phyloP scores from a whole-genome alignment of 2,888 invertebrate species.

The Cataglyphis cursor region DNA sequence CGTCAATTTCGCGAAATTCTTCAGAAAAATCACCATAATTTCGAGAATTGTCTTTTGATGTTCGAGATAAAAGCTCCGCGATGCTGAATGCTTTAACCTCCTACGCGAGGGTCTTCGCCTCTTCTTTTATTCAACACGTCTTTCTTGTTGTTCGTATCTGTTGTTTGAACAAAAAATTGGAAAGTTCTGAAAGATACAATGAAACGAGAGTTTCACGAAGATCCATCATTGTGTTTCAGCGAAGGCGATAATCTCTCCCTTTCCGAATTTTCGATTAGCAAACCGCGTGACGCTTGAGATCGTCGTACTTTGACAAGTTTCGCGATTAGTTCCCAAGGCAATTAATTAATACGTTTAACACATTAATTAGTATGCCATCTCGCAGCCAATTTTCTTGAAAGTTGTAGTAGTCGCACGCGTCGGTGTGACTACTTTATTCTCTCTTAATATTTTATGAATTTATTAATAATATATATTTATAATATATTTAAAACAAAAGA shows the following conservation, averaged over 20 bases:
- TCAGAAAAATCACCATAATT: conserved; percentile 85
- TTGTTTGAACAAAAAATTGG: conserved; percentile 63
- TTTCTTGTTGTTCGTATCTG: conserved; percentile 22
- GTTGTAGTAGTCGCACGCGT: not conserved
- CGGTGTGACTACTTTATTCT: not conserved
- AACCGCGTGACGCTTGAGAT: conserved; percentile 29
- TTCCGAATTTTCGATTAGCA: conserved; percentile 28
- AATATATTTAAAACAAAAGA: not conserved
- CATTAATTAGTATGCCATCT: not conserved
- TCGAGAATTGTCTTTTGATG: conserved; percentile 85
- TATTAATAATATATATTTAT: not conserved
- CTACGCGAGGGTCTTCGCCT: conserved; percentile 57
- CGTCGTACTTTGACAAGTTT: conserved; percentile 21
- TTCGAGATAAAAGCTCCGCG: conserved; percentile 84
- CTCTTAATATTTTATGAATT: not conserved
- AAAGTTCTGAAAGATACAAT: conserved; percentile 69
- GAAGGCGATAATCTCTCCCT: conserved; percentile 18
- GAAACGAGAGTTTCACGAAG: conserved; percentile 23
- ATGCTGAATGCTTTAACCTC: conserved; percentile 32
- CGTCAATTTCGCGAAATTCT: conserved; percentile 80
- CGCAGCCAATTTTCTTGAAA: not conserved
- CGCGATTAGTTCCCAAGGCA: not conserved
- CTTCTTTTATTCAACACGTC: conserved; percentile 52
- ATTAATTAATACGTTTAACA: conserved; percentile 34
- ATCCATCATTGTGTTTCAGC: conserved; percentile 8